Percentiles rank a stretch among this genome's conserved stretches.
phyloP scores from a whole-genome alignment of 2,113 vertebrate species.

The Chinchilla lanigera region DNA sequence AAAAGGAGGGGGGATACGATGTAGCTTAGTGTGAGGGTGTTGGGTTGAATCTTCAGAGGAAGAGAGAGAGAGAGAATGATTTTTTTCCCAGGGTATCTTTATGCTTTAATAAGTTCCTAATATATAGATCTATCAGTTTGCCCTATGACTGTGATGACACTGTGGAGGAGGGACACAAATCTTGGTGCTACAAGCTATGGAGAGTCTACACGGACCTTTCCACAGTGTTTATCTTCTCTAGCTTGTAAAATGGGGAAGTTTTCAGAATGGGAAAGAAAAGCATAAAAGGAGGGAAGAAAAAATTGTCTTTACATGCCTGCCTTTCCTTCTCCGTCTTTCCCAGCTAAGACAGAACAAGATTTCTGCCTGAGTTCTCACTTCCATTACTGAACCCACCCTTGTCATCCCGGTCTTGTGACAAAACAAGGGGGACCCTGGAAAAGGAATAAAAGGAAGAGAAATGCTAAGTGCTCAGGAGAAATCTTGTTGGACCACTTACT shows the following conservation, averaged over 20 bases:
- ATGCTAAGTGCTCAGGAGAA: neutral
- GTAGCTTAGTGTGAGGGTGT: neutral
- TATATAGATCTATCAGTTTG: neutral
- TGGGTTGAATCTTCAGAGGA: neutral
- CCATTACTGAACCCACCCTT: neutral
- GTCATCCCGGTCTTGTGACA: neutral
- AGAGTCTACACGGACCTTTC: neutral
- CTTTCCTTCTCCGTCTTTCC: neutral
- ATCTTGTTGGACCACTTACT: neutral
- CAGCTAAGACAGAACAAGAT: neutral
- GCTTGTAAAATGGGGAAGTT: neutral
- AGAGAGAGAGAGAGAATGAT: neutral
- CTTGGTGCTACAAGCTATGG: neutral
- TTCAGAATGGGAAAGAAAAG: neutral
- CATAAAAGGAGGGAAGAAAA: neutral
- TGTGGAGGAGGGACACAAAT: neutral
- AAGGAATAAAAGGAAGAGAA: neutral
- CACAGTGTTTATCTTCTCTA: neutral
- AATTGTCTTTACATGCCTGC: rapidly evolving
- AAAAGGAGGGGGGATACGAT: neutral
- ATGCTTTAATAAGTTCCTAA: neutral
- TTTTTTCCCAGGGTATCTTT: neutral
- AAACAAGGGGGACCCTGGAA: neutral
- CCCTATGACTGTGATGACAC: neutral
- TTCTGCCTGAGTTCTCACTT: neutral